A percentile compares a stretch with the other conserved stretches of the same genome.
These are phyloP conservation scores for Cosmia trapezina DNA, from an alignment of 2,888 invertebrate species.

Conservation along the genomic window DNA sequence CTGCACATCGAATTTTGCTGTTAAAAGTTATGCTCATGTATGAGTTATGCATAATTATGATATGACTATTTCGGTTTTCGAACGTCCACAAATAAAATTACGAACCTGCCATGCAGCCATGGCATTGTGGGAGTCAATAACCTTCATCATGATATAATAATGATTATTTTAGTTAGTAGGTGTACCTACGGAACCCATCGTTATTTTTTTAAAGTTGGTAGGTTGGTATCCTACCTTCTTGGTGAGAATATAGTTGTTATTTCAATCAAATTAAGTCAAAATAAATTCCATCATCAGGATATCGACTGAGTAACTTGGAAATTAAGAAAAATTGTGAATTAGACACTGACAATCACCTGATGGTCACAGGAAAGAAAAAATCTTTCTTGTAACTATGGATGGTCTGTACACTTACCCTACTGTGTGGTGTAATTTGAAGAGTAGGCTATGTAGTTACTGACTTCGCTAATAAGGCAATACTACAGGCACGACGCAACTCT, in stretches of 20 bases:
- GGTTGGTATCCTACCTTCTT: background rate
- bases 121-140: conserved; percentile 12
- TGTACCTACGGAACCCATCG: background rate
- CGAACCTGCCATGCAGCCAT: background rate
- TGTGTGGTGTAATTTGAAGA: background rate
- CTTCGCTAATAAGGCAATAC: background rate
- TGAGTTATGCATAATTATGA: no score
- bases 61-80: conserved; percentile 2
- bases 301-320: no score
- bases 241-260: background rate
- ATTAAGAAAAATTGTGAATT: background rate
- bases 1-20: conserved; percentile 11
- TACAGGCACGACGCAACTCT: no score
- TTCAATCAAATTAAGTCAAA: background rate
- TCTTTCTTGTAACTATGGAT: no score
- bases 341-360: background rate
- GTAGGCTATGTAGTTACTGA: background rate
- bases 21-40: no score
- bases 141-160: conserved; percentile 10
- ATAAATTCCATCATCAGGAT: background rate
- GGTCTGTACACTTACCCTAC: no score
- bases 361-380: background rate
- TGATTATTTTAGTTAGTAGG: conserved; percentile 1
- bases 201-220: background rate
- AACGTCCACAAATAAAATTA: conserved; percentile 3